Evolutionary conservation across 1,140 invertebrate genomes (phyloP).

Genomic region (Polypedilum pembai): DNA sequence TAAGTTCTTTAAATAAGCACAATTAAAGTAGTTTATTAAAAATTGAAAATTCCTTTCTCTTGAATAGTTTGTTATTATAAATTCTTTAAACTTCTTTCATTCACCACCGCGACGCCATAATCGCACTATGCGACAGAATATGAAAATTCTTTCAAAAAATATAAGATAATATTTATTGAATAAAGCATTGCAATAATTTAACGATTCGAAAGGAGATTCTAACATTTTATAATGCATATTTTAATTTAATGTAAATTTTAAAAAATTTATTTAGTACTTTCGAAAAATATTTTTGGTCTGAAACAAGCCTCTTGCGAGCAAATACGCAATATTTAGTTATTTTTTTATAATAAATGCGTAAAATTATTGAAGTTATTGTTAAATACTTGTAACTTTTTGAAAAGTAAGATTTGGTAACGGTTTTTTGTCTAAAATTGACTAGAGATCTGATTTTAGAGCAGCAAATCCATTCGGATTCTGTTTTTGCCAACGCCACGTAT

Average conservation of each 20-base stretch:
- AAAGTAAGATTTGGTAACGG: constrained; percentile 1
- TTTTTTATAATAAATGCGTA: too few relatives aligned
- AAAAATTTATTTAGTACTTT: too few relatives aligned
- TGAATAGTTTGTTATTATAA: neutral
- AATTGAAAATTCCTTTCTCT: neutral
- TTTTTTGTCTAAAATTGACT: neutral
- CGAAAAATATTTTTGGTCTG: too few relatives aligned
- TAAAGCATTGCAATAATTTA: too few relatives aligned
- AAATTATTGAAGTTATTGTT: too few relatives aligned
- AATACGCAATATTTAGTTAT: too few relatives aligned
- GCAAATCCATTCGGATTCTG: constrained; percentile 74
- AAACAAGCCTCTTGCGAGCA: too few relatives aligned
- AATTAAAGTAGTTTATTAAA: neutral
- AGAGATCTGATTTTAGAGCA: neutral
- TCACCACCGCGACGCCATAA: neutral
- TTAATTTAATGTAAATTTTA: too few relatives aligned
- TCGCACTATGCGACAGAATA: neutral
- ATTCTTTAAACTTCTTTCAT: neutral
- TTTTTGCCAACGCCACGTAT: constrained; percentile 88
- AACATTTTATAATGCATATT: too few relatives aligned
- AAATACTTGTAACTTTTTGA: neutral
- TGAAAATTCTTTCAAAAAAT: too few relatives aligned
- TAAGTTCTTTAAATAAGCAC: constrained; percentile 26
- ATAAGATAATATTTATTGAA: too few relatives aligned
- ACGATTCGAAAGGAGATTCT: too few relatives aligned